Percentiles rank a stretch among this genome's conserved stretches.
Evolutionary conservation across 2,888 invertebrate species (phyloP).

Genomic region (Apodemia zela): DNA sequence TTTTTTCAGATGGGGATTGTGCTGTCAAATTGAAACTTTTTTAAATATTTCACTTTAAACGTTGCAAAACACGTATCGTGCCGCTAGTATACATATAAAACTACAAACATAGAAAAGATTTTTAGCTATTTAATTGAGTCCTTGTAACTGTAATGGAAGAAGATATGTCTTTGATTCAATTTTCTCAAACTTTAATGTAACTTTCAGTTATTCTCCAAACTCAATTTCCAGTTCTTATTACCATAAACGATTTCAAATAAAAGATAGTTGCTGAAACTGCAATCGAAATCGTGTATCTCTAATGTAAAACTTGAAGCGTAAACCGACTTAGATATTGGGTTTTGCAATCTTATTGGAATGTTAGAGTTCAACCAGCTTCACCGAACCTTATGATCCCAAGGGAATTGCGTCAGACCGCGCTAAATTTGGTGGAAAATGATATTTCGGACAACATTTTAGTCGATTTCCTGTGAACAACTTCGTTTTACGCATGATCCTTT

Average conservation of each 20-base stretch:
- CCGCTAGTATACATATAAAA: too few species aligned
- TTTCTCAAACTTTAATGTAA: slow-evolving; percentile 1
- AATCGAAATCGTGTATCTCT: slow-evolving; percentile 7
- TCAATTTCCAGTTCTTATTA: background rate
- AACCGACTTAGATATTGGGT: slow-evolving; percentile 7
- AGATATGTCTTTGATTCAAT: background rate
- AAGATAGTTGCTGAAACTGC: slow-evolving; percentile 15
- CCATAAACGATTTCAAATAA: slow-evolving; percentile 12
- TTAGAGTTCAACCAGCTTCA: slow-evolving; percentile 8
- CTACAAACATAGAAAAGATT: too few species aligned
- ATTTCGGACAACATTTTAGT: slow-evolving; percentile 26
- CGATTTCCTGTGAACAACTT: slow-evolving; percentile 26
- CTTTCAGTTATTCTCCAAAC: background rate
- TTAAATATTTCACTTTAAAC: too few species aligned
- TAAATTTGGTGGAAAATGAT: slow-evolving; percentile 28
- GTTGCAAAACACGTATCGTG: too few species aligned
- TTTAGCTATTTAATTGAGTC: too few species aligned
- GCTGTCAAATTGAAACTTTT: too few species aligned
- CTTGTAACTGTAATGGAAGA: too few species aligned
- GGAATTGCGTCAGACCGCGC: slow-evolving; percentile 23
- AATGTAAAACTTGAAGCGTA: slow-evolving; percentile 2
- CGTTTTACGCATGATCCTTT: background rate
- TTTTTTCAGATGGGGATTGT: too few species aligned
- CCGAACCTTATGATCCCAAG: slow-evolving; percentile 16
- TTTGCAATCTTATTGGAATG: slow-evolving; percentile 1